Conservation (phyloP, 2,113 vertebrate genomes). For the Coptodon bakossiorum region DNA sequence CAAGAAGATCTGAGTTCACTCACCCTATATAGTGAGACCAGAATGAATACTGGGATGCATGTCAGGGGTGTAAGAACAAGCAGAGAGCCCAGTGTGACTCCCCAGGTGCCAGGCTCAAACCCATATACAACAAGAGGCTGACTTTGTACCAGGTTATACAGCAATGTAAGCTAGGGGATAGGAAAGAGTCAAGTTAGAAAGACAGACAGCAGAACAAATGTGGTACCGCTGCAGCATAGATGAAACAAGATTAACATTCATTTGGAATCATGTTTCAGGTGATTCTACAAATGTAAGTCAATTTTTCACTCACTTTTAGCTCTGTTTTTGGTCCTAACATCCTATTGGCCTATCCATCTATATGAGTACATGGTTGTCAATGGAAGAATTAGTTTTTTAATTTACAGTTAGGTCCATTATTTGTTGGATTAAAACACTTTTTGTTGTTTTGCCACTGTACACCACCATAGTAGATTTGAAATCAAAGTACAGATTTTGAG, state of each 20-base stretch:
- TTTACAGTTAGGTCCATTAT: background rate
- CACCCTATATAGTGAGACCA: conserved; percentile 47
- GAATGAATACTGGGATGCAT: conserved; percentile 63
- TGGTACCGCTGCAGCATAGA: background rate
- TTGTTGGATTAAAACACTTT: background rate
- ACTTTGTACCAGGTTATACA: conserved; percentile 1
- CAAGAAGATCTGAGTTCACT: background rate
- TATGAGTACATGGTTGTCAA: background rate
- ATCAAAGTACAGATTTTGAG: background rate
- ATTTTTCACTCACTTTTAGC: background rate
- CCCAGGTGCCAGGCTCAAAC: background rate
- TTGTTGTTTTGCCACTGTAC: background rate
- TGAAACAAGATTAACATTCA: background rate
- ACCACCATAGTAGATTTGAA: background rate
- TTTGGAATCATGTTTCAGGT: background rate
- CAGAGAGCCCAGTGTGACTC: background rate
- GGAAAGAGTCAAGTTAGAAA: background rate
- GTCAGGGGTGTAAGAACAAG: conserved; percentile 54
- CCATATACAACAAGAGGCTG: background rate
- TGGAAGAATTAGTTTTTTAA: background rate
- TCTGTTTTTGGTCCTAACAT: background rate
- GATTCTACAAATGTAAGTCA: background rate
- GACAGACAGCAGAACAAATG: background rate
- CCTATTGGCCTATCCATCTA: background rate
- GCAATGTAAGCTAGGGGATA: conserved; percentile 35